Evolutionary conservation across 2,113 vertebrate species (phyloP).

Genomic region (Macheiramphus alcinus): DNA sequence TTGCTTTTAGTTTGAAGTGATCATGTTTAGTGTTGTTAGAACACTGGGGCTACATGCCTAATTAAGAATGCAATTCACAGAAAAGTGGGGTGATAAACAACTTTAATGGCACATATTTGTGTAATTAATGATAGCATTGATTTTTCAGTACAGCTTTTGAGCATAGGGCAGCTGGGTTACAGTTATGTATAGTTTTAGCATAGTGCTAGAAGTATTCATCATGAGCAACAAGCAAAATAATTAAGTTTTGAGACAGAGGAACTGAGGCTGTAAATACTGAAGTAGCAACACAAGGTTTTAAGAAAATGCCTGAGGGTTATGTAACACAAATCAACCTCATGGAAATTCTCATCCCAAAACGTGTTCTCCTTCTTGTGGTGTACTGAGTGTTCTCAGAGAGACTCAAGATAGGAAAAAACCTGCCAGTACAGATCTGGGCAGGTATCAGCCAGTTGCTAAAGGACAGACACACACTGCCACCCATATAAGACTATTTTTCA

Average conservation of each 20-base stretch:
- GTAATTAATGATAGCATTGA: slow-evolving; percentile 2
- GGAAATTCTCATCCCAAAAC: not conserved
- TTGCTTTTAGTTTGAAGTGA: not conserved
- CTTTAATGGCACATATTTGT: not conserved
- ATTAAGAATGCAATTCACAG: not conserved
- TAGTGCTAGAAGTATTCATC: not conserved
- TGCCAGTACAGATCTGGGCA: not conserved
- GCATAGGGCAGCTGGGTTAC: not conserved
- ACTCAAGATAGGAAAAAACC: not conserved
- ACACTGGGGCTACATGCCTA: not conserved
- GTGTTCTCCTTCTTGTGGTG: not conserved
- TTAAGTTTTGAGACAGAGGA: slow-evolving; percentile 20
- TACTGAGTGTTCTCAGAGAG: not conserved
- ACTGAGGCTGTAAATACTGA: slow-evolving; percentile 1
- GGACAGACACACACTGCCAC: not conserved
- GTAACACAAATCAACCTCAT: not conserved
- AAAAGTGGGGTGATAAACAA: not conserved
- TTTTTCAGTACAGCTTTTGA: slow-evolving; percentile 13
- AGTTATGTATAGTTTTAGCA: not conserved
- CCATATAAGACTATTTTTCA: not conserved
- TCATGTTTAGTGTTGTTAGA: not conserved
- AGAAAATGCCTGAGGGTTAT: not conserved
- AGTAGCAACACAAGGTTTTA: not conserved
- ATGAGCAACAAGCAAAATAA: slow-evolving; percentile 24
- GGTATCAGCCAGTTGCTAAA: not conserved